These are phyloP conservation scores for Bovichtus diacanthus DNA, from an alignment of 2,797 vertebrate genomes.

Conservation along the genomic window DNA sequence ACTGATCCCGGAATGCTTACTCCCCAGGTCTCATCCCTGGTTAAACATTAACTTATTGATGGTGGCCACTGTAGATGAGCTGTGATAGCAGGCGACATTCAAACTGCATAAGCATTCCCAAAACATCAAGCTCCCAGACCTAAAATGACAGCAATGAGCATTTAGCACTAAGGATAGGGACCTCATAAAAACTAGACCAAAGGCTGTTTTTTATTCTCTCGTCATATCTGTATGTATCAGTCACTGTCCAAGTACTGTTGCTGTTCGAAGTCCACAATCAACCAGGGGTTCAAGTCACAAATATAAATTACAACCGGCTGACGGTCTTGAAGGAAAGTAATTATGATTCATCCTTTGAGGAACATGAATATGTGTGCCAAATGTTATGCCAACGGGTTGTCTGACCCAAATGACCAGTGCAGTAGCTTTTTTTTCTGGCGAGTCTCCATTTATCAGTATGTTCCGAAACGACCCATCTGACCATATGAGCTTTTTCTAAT, in stretches of 20 bases:
- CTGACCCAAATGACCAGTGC: neutral
- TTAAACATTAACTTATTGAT: constrained; percentile 68
- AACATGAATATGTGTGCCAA: neutral
- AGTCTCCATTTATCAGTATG: neutral
- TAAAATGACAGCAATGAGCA: too few relatives aligned
- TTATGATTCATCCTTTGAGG: too few relatives aligned
- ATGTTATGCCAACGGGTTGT: neutral
- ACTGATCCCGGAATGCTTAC: constrained; percentile 49
- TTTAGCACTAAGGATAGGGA: neutral
- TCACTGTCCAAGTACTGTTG: neutral
- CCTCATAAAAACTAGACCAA: neutral
- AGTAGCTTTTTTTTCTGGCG: neutral
- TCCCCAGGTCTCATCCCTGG: constrained; percentile 40
- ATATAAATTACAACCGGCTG: too few relatives aligned
- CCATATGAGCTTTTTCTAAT: neutral
- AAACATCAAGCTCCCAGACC: constrained; percentile 4
- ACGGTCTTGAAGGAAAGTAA: too few relatives aligned
- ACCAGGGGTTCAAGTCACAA: neutral
- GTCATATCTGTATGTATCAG: neutral
- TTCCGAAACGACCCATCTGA: neutral
- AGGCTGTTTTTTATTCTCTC: neutral
- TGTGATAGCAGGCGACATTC: constrained; percentile 25
- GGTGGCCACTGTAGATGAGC: constrained; percentile 21
- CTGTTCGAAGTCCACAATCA: neutral
- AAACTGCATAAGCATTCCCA: constrained; percentile 1